These are phyloP conservation scores for Pterobdella sp. DNA, from an alignment of 2,888 invertebrate genomes.

Conservation along the genomic window DNA sequence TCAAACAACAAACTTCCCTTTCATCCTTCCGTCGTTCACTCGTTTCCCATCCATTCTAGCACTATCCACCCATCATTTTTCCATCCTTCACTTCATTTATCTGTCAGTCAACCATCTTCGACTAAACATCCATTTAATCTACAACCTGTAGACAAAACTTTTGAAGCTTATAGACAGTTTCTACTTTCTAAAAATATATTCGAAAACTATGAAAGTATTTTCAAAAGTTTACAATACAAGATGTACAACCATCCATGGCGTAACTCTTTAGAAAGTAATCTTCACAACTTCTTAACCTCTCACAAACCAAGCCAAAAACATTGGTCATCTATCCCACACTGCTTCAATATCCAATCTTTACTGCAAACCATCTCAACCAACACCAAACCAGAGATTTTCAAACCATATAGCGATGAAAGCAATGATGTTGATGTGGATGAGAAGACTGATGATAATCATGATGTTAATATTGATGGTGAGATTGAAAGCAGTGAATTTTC, in stretches of 20 bases:
- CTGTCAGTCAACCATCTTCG: neutral
- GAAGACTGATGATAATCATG: neutral
- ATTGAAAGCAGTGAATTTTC: too few species aligned
- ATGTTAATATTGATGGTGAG: too few species aligned
- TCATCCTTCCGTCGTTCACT: neutral
- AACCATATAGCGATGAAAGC: neutral
- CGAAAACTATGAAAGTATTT: slow-evolving; percentile 1
- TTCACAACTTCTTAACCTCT: neutral
- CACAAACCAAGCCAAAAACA: too few species aligned
- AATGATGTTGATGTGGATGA: neutral
- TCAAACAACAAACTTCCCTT: neutral
- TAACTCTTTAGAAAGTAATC: neutral
- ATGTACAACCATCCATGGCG: neutral
- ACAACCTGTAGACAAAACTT: neutral
- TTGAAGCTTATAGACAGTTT: neutral
- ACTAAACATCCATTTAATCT: neutral
- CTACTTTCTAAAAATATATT: neutral
- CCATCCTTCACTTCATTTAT: neutral
- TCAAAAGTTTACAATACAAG: neutral
- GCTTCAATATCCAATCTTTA: neutral
- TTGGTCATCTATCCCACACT: neutral
- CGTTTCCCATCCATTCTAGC: neutral
- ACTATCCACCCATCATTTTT: neutral
- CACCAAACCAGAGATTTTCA: neutral
- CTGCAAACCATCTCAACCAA: neutral